phyloP scores from a whole-genome alignment of 2,113 vertebrate genomes.

The Willisornis vidua region DNA sequence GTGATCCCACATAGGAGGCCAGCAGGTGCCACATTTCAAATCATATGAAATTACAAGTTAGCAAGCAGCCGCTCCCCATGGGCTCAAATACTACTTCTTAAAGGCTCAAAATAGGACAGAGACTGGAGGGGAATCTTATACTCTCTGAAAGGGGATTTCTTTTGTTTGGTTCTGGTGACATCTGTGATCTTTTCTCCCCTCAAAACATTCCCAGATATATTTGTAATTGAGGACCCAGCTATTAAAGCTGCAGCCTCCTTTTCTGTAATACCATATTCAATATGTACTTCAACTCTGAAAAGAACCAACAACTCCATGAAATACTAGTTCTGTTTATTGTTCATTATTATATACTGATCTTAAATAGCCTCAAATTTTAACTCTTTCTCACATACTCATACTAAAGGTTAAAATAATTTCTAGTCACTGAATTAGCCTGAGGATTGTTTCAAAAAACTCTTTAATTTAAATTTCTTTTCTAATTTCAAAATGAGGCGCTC shows the following conservation, averaged over 20 bases:
- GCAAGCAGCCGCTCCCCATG: constrained; percentile 63
- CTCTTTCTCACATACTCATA: neutral
- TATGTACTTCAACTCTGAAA: neutral
- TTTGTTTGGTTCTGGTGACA: constrained; percentile 25
- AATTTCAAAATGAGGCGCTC: neutral
- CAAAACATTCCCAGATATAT: neutral
- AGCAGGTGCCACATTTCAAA: constrained; percentile 77
- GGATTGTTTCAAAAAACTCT: neutral
- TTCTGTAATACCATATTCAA: neutral
- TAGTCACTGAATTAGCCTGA: neutral
- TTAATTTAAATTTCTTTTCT: neutral
- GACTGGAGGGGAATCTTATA: constrained; percentile 20
- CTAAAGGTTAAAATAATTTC: neutral
- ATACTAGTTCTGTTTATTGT: neutral
- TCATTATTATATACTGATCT: neutral
- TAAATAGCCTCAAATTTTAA: neutral
- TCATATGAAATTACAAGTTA: constrained; percentile 79
- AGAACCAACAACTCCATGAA: neutral
- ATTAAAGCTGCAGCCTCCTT: neutral
- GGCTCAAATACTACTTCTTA: constrained; percentile 70
- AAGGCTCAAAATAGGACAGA: constrained; percentile 56
- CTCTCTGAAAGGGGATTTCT: constrained; percentile 21
- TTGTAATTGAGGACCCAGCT: neutral
- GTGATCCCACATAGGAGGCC: constrained; percentile 63
- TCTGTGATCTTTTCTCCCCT: neutral